A percentile compares a stretch with the other conserved stretches of the same genome.
phyloP scores from a whole-genome alignment of 2,797 vertebrate genomes.

The Syngnathus acus region DNA sequence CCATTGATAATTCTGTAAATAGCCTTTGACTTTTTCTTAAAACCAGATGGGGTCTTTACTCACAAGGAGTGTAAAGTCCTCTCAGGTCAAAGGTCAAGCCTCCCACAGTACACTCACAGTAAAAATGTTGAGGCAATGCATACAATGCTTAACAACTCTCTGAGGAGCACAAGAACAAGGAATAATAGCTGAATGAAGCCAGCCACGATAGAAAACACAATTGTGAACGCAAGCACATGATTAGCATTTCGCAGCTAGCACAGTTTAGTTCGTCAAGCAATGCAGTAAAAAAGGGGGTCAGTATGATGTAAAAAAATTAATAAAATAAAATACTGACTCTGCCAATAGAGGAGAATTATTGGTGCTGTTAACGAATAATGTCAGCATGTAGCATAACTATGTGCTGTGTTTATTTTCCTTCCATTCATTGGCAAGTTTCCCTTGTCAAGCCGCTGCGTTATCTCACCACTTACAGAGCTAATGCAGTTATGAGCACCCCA shows the following conservation, averaged over 20 bases:
- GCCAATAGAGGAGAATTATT: no score
- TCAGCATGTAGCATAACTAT: no score
- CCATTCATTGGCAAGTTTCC: no score
- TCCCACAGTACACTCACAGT: slow-evolving; percentile 22
- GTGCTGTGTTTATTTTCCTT: no score
- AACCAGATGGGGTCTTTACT: slow-evolving; percentile 11
- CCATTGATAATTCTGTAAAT: slow-evolving; percentile 9
- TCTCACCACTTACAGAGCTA: no score
- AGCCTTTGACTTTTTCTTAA: slow-evolving; percentile 13
- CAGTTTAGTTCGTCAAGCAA: slow-evolving; percentile 18
- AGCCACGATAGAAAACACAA: slow-evolving; percentile 40
- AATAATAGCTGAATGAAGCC: slow-evolving; percentile 18
- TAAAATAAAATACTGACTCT: no score
- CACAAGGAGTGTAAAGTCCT: slow-evolving; percentile 23
- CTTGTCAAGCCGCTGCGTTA: no score
- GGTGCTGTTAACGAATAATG: no score
- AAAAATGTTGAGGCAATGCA: slow-evolving; percentile 22
- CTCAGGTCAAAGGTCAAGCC: slow-evolving; percentile 42
- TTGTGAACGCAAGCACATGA: slow-evolving; percentile 14
- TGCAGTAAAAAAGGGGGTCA: slow-evolving; percentile 19
- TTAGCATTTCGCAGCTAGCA: slow-evolving; percentile 12
- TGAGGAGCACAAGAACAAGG: slow-evolving; percentile 14
- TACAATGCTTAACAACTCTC: slow-evolving; percentile 23
- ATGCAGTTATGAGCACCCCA: no score
- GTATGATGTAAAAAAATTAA: neutral